phyloP scores from a whole-genome alignment of 2,888 invertebrate genomes.

The Amblyteles armatorius region DNA sequence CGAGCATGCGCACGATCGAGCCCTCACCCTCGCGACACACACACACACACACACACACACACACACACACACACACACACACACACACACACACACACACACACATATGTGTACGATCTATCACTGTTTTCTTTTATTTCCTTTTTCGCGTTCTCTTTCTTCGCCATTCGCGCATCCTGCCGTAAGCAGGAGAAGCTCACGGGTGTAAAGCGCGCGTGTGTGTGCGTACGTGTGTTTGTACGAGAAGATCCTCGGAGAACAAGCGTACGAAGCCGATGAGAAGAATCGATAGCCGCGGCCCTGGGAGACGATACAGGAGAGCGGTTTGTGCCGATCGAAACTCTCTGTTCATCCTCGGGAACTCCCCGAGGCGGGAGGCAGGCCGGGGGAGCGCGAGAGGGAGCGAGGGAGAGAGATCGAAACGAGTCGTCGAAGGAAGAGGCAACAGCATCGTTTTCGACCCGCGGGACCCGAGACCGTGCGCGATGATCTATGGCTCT shows the following conservation, averaged over 20 bases:
- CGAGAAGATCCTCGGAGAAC: neutral
- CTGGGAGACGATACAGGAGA: conserved; percentile 49
- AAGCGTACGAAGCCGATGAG: conserved; percentile 41
- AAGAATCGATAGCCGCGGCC: conserved; percentile 65
- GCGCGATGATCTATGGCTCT: conserved; percentile 82
- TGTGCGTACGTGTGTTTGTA: neutral
- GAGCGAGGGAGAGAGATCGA: neutral
- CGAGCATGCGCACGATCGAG: conserved; percentile 60
- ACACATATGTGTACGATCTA: conserved; percentile 24
- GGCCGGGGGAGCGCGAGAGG: neutral
- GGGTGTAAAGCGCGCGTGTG: neutral
- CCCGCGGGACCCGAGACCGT: conserved; percentile 69
- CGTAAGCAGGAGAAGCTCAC: neutral
- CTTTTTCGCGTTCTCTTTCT: conserved; percentile 2
- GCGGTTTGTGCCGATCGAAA: conserved; percentile 47
- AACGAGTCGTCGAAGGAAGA: conserved; percentile 31
- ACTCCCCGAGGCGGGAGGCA: conserved; percentile 58
- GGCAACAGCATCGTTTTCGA: conserved; percentile 48
- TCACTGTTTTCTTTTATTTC: conserved; percentile 13
- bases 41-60: neutral
- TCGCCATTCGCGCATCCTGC: conserved; percentile 7
- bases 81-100: neutral
- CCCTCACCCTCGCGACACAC: conserved; percentile 42
- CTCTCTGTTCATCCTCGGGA: conserved; percentile 50
- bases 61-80: conserved; percentile 35